Percentiles rank a stretch among this genome's conserved stretches.
phyloP scores from a whole-genome alignment of 2,888 invertebrate genomes.

The Pterobdella sp. region DNA sequence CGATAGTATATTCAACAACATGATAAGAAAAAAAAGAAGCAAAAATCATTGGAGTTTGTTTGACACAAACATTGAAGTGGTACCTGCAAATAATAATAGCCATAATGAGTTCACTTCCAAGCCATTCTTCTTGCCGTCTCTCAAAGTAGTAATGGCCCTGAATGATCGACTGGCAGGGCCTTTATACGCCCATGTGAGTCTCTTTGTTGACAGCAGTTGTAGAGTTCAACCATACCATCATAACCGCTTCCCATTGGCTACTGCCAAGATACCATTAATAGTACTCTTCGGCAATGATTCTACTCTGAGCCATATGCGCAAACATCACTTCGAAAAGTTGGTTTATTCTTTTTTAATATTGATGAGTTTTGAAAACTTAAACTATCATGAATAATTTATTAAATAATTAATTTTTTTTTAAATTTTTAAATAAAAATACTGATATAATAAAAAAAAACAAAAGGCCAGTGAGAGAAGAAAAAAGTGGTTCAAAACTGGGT shows the following conservation, averaged over 20 bases:
- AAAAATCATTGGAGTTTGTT: neutral
- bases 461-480: no score
- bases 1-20: neutral
- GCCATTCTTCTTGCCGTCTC: neutral
- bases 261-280: neutral
- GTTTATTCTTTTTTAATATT: no score
- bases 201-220: neutral
- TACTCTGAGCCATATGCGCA: no score
- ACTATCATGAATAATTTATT: no score
- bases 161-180: neutral
- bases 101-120: neutral
- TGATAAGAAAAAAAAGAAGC: neutral
- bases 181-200: constrained; percentile 10
- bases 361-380: no score
- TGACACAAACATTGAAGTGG: neutral
- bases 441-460: no score
- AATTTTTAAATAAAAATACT: no score
- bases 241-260: neutral
- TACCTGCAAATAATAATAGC: neutral
- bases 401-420: no score
- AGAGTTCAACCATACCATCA: neutral
- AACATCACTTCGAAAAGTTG: no score
- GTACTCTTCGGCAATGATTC: neutral
- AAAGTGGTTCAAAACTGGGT: no score
- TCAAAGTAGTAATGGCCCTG: neutral